Conservation (phyloP, 2,797 vertebrate genomes). For the Macroramphosus scolopax region DNA sequence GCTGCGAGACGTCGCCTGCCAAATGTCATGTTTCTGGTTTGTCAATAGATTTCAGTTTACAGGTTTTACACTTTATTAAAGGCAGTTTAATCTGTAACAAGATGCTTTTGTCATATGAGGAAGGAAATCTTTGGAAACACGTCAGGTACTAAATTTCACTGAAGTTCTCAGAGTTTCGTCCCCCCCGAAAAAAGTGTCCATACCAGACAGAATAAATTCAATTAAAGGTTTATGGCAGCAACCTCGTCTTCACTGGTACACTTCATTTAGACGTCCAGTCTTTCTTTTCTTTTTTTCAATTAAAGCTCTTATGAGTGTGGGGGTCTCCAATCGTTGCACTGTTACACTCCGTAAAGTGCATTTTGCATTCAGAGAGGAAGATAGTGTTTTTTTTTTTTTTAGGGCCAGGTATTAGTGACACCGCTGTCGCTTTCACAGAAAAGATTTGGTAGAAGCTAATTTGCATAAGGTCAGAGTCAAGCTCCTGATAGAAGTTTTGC, state of each 20-base stretch:
- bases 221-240: constrained; percentile 20
- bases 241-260: background rate
- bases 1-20: constrained; percentile 9
- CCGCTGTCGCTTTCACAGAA: constrained; percentile 84
- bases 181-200: constrained; percentile 6
- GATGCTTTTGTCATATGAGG: too few species aligned
- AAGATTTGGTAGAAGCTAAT: constrained; percentile 90
- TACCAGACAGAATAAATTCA: constrained; percentile 18
- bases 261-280: constrained; percentile 23
- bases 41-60: constrained; percentile 3
- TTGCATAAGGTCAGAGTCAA: constrained; percentile 98
- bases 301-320: constrained; percentile 30
- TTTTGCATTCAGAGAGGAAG: constrained; percentile 80
- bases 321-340: constrained; percentile 30
- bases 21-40: constrained; percentile 40
- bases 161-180: too few species aligned
- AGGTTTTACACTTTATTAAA: background rate
- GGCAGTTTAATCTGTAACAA: too few species aligned
- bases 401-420: constrained; percentile 91
- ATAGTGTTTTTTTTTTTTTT: constrained; percentile 78
- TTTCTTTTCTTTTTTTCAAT: constrained; percentile 34
- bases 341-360: constrained; percentile 71
- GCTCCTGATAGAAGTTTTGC: constrained; percentile 95
- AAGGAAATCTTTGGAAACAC: too few species aligned
- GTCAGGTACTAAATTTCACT: background rate